phyloP scores from a whole-genome alignment of 2,113 vertebrate species.

The Ciconia stormi region DNA sequence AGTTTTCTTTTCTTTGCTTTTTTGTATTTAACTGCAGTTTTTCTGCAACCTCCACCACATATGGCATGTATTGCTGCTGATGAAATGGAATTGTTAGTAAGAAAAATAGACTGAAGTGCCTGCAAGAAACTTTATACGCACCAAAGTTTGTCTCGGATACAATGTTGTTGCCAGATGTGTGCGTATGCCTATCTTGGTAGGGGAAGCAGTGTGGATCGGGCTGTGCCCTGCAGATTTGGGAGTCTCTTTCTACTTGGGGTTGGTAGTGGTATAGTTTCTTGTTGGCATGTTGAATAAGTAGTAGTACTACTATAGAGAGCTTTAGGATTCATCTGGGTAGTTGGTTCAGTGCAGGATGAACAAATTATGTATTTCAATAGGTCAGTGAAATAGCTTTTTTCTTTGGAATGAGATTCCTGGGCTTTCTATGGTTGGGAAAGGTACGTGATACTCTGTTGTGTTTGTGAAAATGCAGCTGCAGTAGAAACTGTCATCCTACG shows the following conservation, averaged over 20 bases:
- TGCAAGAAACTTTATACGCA: not conserved
- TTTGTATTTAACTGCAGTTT: not conserved
- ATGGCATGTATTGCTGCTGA: not conserved
- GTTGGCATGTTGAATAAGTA: accelerated
- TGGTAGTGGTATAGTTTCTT: not conserved
- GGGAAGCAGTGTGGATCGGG: accelerated
- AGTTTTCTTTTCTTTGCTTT: not conserved
- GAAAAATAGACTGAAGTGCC: not conserved
- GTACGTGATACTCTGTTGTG: not conserved
- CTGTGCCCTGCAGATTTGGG: not conserved
- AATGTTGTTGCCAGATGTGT: not conserved
- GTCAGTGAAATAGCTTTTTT: not conserved
- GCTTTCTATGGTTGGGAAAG: not conserved
- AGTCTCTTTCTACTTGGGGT: not conserved
- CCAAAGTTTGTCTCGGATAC: accelerated
- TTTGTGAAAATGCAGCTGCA: not conserved
- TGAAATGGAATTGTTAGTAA: not conserved
- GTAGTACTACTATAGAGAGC: not conserved
- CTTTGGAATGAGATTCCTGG: not conserved
- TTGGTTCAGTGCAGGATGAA: not conserved
- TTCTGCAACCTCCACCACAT: not conserved
- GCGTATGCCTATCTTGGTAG: accelerated
- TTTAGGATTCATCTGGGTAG: not conserved
- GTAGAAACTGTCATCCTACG: accelerated
- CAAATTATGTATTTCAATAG: not conserved